Evolutionary conservation across 2,113 vertebrate genomes (phyloP).

Genomic region (Emydura subglobosa): DNA sequence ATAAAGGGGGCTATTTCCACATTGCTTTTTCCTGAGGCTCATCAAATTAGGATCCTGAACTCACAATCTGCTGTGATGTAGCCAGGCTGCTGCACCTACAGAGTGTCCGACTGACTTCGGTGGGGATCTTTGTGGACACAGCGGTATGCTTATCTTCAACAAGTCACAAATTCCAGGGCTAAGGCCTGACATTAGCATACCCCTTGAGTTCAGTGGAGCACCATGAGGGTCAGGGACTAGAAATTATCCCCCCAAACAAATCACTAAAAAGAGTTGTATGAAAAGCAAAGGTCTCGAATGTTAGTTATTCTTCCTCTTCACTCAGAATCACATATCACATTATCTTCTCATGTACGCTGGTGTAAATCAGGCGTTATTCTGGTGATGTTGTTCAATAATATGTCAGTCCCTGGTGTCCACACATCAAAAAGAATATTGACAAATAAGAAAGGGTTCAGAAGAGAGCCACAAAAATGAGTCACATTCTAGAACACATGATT

Average conservation of each 20-base stretch:
- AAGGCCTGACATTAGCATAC: not conserved
- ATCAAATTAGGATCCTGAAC: not conserved
- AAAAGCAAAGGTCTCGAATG: not conserved
- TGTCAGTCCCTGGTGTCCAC: not conserved
- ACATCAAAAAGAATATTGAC: not conserved
- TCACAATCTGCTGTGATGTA: not conserved
- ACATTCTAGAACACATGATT: not conserved
- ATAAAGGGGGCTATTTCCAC: not conserved
- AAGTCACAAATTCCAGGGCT: not conserved
- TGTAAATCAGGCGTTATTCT: not conserved
- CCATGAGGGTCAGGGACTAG: not conserved
- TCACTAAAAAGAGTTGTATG: not conserved
- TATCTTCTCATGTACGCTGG: not conserved
- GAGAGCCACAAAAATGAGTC: not conserved
- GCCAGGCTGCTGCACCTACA: not conserved
- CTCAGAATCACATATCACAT: not conserved
- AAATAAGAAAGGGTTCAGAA: not conserved
- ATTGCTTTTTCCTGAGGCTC: not conserved
- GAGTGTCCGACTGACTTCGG: not conserved
- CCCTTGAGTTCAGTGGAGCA: not conserved
- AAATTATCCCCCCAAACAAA: not conserved
- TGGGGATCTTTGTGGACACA: not conserved
- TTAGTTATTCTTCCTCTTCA: not conserved
- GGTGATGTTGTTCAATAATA: not conserved
- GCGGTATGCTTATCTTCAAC: accelerated